Evolutionary conservation across 2,797 vertebrate genomes (phyloP).

Genomic region (Poeciliopsis infans): DNA sequence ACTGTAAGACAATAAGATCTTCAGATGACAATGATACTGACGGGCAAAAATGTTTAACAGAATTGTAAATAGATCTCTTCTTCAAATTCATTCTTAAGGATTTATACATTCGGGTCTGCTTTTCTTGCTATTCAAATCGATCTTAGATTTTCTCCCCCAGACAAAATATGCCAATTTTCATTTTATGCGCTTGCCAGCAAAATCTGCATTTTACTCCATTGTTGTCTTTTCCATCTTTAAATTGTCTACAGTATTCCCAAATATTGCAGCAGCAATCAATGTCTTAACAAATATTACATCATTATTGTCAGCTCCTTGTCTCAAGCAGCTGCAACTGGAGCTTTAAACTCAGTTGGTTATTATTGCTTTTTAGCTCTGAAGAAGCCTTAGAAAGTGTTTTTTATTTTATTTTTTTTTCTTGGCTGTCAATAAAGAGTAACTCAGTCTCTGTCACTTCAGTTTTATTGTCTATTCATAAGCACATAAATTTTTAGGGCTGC

Average conservation of each 20-base stretch:
- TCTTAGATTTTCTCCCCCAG: background rate
- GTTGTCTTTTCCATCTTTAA: background rate
- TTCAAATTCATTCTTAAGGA: conserved; percentile 8
- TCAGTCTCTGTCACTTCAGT: conserved; percentile 1
- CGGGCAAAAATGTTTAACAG: conserved; percentile 36
- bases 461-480: background rate
- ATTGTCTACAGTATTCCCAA: background rate
- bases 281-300: conserved; percentile 4
- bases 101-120: background rate
- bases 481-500: background rate
- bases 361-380: background rate
- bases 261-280: background rate
- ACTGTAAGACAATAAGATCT: conserved; percentile 38
- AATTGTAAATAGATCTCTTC: conserved; percentile 26
- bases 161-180: background rate
- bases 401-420: background rate
- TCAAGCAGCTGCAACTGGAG: conserved; percentile 1
- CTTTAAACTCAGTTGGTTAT: background rate
- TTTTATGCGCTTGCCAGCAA: background rate
- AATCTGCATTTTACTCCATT: background rate
- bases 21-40: conserved; percentile 13
- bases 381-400: background rate
- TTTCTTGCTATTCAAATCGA: background rate
- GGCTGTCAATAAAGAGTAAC: conserved; percentile 1
- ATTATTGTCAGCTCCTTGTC: background rate